A percentile compares a stretch with the other conserved stretches of the same genome.
Conservation (phyloP, 2,797 vertebrate genomes). For the Gymnopithys bicolor region DNA sequence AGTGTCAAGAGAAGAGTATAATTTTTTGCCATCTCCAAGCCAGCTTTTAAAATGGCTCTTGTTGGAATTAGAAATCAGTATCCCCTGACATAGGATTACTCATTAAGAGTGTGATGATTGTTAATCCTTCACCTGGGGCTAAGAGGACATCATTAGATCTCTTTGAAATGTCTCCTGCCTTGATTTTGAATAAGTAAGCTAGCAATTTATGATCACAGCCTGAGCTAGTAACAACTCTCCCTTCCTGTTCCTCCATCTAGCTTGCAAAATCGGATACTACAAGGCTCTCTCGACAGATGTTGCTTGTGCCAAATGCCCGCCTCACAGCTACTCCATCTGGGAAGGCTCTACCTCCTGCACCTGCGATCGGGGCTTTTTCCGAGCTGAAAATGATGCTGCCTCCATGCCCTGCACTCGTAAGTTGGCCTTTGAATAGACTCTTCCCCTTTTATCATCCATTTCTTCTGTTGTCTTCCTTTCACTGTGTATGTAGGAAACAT, state of each 20-base stretch:
- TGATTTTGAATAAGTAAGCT: slow-evolving; percentile 42
- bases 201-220: slow-evolving; percentile 14
- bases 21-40: neutral
- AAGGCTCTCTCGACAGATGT: slow-evolving; percentile 90
- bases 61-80: slow-evolving; percentile 50
- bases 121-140: slow-evolving; percentile 52
- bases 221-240: slow-evolving; percentile 24
- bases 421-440: slow-evolving; percentile 55
- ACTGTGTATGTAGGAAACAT: neutral
- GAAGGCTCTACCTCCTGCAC: slow-evolving; percentile 93
- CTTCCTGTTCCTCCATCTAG: slow-evolving; percentile 76
- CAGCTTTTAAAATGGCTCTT: slow-evolving; percentile 42
- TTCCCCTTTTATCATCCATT: neutral
- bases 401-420: slow-evolving; percentile 96
- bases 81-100: slow-evolving; percentile 15
- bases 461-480: neutral
- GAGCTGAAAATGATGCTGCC: slow-evolving; percentile 91
- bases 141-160: slow-evolving; percentile 44
- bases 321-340: slow-evolving; percentile 92
- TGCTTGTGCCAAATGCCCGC: slow-evolving; percentile 92
- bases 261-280: slow-evolving; percentile 96
- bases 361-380: slow-evolving; percentile 93
- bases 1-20: neutral
- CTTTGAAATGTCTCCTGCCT: slow-evolving; percentile 49
- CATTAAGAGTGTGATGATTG: slow-evolving; percentile 11